Evolutionary conservation across 2,113 vertebrate genomes (phyloP).

Genomic region (Colistium nudipinnis): DNA sequence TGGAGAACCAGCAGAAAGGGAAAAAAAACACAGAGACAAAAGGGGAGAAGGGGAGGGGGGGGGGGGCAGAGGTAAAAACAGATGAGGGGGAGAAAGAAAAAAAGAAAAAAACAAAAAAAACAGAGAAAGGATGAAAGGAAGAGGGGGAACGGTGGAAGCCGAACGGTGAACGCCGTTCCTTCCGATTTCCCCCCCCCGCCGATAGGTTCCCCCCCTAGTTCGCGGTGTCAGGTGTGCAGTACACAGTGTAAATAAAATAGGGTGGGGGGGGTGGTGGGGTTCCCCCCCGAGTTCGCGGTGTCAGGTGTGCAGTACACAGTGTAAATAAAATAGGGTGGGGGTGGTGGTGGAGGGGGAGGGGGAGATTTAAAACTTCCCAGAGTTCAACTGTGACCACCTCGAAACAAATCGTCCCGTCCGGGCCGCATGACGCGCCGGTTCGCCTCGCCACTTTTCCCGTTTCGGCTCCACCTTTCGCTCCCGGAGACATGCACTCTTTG

Average conservation of each 20-base stretch:
- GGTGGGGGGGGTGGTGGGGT: conserved; percentile 26
- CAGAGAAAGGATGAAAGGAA: neutral
- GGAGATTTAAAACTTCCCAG: conserved; percentile 49
- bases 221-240: conserved; percentile 27
- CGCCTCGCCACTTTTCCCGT: conserved; percentile 57
- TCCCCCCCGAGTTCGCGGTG: no score
- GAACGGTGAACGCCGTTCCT: conserved; percentile 8
- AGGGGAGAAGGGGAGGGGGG: conserved; percentile 2
- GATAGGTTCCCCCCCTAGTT: conserved; percentile 52
- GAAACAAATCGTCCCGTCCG: conserved; percentile 68
- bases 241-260: conserved; percentile 23
- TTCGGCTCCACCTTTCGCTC: conserved; percentile 19
- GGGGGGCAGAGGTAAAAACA: no score
- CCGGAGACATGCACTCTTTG: conserved; percentile 15
- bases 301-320: conserved; percentile 6
- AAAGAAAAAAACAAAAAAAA: neutral
- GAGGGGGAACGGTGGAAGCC: neutral
- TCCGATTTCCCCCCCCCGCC: conserved; percentile 62
- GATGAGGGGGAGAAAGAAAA: neutral
- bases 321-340: conserved; percentile 6
- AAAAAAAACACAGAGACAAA: conserved; percentile 20
- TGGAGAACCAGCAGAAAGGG: conserved; percentile 43
- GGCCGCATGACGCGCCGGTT: conserved; percentile 52
- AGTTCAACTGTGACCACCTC: conserved; percentile 59
- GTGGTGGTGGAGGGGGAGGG: conserved; percentile 39